Base-by-base conservation (phyloP, 2,888 invertebrate species). In the Cerastoderma edule region DNA sequence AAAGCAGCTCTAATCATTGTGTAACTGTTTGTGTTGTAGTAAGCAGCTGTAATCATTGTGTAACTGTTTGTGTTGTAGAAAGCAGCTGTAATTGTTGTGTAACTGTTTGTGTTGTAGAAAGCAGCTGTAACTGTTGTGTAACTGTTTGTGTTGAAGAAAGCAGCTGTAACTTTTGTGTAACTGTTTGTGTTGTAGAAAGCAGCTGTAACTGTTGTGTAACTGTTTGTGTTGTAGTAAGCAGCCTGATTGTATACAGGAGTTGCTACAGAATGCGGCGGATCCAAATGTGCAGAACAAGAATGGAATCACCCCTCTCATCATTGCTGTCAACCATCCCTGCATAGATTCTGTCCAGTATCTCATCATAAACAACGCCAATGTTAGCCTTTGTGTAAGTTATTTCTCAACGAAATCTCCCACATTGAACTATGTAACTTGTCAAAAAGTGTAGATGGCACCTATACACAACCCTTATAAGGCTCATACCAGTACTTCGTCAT, bases 261-360 rank as follows among this genome's bases (percentile, higher is more conserved):
- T 82, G 24, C 48, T 82, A 50, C 68, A 79, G 70, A 79, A 65
- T 56, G 76, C 69, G 3, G 77, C 77, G 0, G 50, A 79, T 50
- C 69, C 72, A 6, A 79, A 82, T 39, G 46, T 70, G 16, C 76
- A 77, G 68, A 77, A 60, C 35, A 76, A 71, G 2, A 72, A 28
- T 30, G 78, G 78, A 22, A 39, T 75, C 19, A 76, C 72, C 8
- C 73, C 78, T 13, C 67, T 82, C 0, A 68, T 74, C 24, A 72
- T 78, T 28, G 71, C 78, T 5, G 57, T 82, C 10, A 66, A 72
- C 28, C 71, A 78, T 27, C 69, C 76, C 6, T 66, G 70, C 53
- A 44, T 72, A 27, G 77, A 77, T 28, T 75, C 79, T n/a, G 67
- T 82, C 8, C 76, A 82, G 67, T 72, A 46, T 28, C 75, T 82